Evolutionary conservation across 2,888 invertebrate genomes (phyloP).

Genomic region (Morinoia aosen): DNA sequence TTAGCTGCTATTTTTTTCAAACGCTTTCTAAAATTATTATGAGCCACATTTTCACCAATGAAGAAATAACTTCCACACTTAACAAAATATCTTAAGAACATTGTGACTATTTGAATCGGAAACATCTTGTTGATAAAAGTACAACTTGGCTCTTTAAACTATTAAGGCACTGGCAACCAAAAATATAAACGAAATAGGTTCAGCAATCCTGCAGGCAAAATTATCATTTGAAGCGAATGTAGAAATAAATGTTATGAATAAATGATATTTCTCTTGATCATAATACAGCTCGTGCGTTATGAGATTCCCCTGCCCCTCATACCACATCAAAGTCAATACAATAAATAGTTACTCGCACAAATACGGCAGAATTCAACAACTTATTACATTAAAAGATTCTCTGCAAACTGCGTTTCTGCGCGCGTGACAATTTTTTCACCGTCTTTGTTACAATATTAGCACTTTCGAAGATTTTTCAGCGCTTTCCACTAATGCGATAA

Average conservation of each 20-base stretch:
- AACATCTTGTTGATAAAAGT: neutral
- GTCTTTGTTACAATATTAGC: neutral
- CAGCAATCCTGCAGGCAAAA: neutral
- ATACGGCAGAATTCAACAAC: neutral
- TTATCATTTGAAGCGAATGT: neutral
- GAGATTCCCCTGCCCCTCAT: neutral
- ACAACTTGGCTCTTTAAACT: neutral
- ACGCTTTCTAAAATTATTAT: neutral
- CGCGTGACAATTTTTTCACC: neutral
- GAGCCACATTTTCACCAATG: neutral
- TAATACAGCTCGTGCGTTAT: too few species aligned
- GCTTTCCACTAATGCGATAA: too few species aligned
- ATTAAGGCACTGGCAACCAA: neutral
- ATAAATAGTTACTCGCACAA: neutral
- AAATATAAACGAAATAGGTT: neutral
- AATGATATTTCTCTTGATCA: neutral
- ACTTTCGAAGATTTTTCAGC: neutral
- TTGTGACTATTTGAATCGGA: neutral
- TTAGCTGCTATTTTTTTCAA: neutral
- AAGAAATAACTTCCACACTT: neutral
- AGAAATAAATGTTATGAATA: neutral
- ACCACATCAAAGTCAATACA: neutral
- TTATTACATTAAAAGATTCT: neutral
- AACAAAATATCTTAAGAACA: too few species aligned
- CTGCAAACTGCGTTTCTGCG: neutral